A percentile compares a stretch with the other conserved stretches of the same genome.
Conservation (phyloP, 1,140 invertebrate genomes). For the Thaumatotibia leucotreta region DNA sequence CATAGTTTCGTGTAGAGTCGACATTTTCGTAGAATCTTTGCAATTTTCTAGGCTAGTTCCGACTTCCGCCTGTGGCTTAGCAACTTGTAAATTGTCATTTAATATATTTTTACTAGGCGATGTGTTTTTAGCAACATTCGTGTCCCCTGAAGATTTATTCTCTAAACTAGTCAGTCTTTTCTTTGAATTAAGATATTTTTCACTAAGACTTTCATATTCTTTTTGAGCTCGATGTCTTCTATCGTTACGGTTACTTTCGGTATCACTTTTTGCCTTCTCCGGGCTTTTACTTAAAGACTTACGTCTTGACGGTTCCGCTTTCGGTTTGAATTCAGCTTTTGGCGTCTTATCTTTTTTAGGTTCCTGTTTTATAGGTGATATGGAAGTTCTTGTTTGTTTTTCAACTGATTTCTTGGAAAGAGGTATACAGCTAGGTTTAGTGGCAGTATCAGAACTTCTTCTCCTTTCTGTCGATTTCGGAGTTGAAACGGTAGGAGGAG, state of each 20-base stretch:
- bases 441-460: slow-evolving; percentile 46
- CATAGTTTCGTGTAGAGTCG: slow-evolving; percentile 64
- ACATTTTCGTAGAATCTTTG: slow-evolving; percentile 51
- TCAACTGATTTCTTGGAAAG: slow-evolving; percentile 59
- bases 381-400: slow-evolving; percentile 42
- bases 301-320: slow-evolving; percentile 43
- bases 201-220: slow-evolving; percentile 65
- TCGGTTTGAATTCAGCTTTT: slow-evolving; percentile 49
- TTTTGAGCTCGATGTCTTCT: slow-evolving; percentile 69
- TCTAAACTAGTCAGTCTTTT: slow-evolving; percentile 76
- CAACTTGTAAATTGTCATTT: slow-evolving; percentile 44
- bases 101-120: slow-evolving; percentile 50
- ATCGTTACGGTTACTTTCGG: slow-evolving; percentile 59
- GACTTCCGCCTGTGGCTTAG: slow-evolving; percentile 38
- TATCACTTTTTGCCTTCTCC: slow-evolving; percentile 61
- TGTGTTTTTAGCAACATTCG: slow-evolving; percentile 49
- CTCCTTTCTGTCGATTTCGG: slow-evolving; percentile 51
- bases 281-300: slow-evolving; percentile 50
- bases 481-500: slow-evolving; percentile 29
- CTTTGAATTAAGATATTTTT: slow-evolving; percentile 74
- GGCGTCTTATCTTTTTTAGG: slow-evolving; percentile 36
- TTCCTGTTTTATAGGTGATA: slow-evolving; percentile 57
- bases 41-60: slow-evolving; percentile 36
- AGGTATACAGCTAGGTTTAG: slow-evolving; percentile 65
- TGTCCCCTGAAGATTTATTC: slow-evolving; percentile 64